phyloP scores from a whole-genome alignment of 2,113 vertebrate species.

The Probosciger aterrimus region DNA sequence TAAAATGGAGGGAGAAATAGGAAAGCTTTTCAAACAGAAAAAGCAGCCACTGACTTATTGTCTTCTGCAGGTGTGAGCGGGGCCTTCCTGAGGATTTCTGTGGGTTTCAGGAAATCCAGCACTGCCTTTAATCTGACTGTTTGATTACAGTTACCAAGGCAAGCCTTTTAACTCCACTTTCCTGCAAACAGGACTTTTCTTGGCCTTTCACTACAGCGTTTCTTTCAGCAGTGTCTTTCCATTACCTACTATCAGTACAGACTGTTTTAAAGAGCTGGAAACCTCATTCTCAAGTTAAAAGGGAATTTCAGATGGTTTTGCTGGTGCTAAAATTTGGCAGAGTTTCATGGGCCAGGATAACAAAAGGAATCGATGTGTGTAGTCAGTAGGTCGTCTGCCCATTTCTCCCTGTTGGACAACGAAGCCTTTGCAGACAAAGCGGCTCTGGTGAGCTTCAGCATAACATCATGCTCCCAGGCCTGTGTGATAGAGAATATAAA shows the following conservation, averaged over 20 bases:
- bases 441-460: background rate
- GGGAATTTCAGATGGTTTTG: constrained; percentile 19
- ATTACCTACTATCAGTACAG: constrained; percentile 3
- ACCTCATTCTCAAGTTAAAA: constrained; percentile 27
- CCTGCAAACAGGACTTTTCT: constrained; percentile 43
- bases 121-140: constrained; percentile 9
- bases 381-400: constrained; percentile 28
- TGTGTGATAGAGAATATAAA: background rate
- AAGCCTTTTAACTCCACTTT: constrained; percentile 51
- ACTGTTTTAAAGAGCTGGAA: constrained; percentile 28
- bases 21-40: background rate
- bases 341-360: constrained; percentile 20
- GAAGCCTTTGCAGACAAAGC: background rate
- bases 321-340: constrained; percentile 18
- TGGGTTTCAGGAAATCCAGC: constrained; percentile 34
- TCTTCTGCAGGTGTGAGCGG: background rate
- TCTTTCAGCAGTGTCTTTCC: constrained; percentile 42
- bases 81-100: constrained; percentile 36
- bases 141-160: constrained; percentile 23
- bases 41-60: constrained; percentile 11
- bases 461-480: background rate
- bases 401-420: background rate
- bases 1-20: background rate
- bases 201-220: constrained; percentile 6
- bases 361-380: constrained; percentile 36